A percentile compares a stretch with the other conserved stretches of the same genome.
Evolutionary conservation across 2,797 vertebrate genomes (phyloP).

Genomic region (Anableps anableps): DNA sequence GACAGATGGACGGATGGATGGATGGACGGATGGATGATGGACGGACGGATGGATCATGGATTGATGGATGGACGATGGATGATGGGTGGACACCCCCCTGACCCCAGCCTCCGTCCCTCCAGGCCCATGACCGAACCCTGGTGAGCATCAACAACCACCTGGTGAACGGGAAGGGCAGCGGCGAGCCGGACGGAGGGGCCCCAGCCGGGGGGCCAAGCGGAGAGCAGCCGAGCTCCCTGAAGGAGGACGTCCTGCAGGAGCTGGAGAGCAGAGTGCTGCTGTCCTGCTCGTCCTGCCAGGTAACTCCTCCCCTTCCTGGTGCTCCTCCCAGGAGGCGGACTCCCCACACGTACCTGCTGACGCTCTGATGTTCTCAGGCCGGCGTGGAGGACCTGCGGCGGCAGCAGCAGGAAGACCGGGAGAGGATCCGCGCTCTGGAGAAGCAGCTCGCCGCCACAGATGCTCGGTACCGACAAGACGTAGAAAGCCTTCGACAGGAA

Average conservation of each 20-base stretch:
- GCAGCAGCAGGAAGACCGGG: slow-evolving; percentile 85
- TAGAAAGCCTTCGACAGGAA: slow-evolving; percentile 77
- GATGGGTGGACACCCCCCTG: too few relatives aligned
- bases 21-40: not conserved
- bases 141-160: slow-evolving; percentile 85
- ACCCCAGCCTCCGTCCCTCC: not conserved
- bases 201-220: slow-evolving; percentile 43
- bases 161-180: slow-evolving; percentile 72
- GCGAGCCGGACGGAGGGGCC: slow-evolving; percentile 53
- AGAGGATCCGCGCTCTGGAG: slow-evolving; percentile 86
- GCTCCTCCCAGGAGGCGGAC: too few relatives aligned
- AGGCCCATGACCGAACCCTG: slow-evolving; percentile 84
- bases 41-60: too few relatives aligned
- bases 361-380: slow-evolving; percentile 22
- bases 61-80: not conserved
- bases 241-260: slow-evolving; percentile 80
- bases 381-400: slow-evolving; percentile 86
- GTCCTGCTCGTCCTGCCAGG: slow-evolving; percentile 87
- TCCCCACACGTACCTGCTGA: too few relatives aligned
- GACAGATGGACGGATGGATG: not conserved
- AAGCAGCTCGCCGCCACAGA: slow-evolving; percentile 86
- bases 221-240: slow-evolving; percentile 63
- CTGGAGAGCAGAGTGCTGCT: slow-evolving; percentile 86
- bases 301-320: slow-evolving; percentile 18
- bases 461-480: slow-evolving; percentile 73